These are phyloP conservation scores for Drosophila busckii DNA, from an alignment of 1,140 invertebrate genomes.

Conservation along the genomic window DNA sequence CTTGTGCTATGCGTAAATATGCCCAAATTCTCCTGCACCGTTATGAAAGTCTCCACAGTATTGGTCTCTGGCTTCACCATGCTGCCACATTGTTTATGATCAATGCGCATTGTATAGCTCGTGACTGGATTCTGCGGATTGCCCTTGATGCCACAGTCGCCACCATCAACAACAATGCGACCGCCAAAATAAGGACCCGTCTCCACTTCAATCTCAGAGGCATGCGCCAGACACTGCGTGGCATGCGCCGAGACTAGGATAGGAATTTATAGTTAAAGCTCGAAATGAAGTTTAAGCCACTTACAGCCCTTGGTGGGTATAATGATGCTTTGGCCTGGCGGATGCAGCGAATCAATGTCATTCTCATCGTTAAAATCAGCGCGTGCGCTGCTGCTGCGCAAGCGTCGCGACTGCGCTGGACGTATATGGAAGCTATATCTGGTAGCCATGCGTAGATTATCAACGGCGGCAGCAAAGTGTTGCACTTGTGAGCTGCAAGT, in stretches of 20 bases:
- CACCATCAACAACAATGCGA: conserved; percentile 84
- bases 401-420: conserved; percentile 73
- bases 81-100: conserved; percentile 87
- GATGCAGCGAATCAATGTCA: conserved; percentile 62
- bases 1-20: conserved; percentile 89
- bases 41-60: conserved; percentile 87
- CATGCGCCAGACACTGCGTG: conserved; percentile 86
- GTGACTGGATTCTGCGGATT: conserved; percentile 84
- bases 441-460: conserved; percentile 86
- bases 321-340: conserved; percentile 81
- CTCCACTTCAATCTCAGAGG: conserved; percentile 88
- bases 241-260: conserved; percentile 86
- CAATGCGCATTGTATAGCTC: conserved; percentile 86
- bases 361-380: conserved; percentile 58
- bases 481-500: conserved; percentile 40
- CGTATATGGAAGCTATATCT: conserved; percentile 88
- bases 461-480: conserved; percentile 81
- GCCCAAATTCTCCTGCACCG: conserved; percentile 89
- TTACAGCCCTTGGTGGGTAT: conserved; percentile 90
- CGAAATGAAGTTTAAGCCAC: conserved; percentile 61
- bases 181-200: conserved; percentile 88
- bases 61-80: conserved; percentile 84
- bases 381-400: conserved; percentile 60
- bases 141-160: conserved; percentile 82
- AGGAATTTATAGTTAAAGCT: not conserved